Conservation (phyloP, 2,888 invertebrate species). For the Panorpa germanica region DNA sequence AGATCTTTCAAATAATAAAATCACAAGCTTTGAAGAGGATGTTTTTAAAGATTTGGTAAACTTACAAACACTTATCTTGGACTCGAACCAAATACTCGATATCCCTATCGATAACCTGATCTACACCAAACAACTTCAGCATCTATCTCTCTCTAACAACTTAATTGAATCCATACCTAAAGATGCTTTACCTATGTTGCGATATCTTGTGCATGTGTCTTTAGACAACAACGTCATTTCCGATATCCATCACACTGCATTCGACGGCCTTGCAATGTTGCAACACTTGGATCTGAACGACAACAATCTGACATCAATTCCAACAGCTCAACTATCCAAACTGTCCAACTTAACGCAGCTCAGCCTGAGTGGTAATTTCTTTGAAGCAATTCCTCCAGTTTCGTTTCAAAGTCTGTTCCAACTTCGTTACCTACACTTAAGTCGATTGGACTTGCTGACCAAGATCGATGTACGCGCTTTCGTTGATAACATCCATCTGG, state of each 20-base stretch:
- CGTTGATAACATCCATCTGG: conserved; percentile 68
- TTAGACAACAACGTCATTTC: conserved; percentile 61
- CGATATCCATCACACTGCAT: conserved; percentile 47
- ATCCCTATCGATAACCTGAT: conserved; percentile 50
- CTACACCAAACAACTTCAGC: conserved; percentile 44
- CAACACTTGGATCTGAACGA: conserved; percentile 58
- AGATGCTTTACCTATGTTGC: conserved; percentile 51
- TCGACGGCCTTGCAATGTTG: conserved; percentile 53
- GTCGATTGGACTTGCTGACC: conserved; percentile 42
- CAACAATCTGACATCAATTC: conserved; percentile 63
- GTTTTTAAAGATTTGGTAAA: conserved; percentile 49
- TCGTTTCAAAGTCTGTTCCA: conserved; percentile 74
- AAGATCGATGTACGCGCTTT: conserved; percentile 61
- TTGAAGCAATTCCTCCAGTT: conserved; percentile 49
- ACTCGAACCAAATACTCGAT: conserved; percentile 61
- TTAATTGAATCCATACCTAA: conserved; percentile 52
- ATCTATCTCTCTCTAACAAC: conserved; percentile 61
- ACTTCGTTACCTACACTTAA: conserved; percentile 53
- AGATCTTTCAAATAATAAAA: conserved; percentile 55
- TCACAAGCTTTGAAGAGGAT: conserved; percentile 51
- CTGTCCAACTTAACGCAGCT: conserved; percentile 57
- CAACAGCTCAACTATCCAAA: conserved; percentile 56
- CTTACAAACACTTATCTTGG: conserved; percentile 51
- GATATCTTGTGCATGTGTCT: conserved; percentile 48
- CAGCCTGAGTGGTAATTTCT: conserved; percentile 61